Percentiles rank a stretch among this genome's conserved stretches.
Conservation (phyloP, 2,888 invertebrate species). For the Oscheius onirici region DNA sequence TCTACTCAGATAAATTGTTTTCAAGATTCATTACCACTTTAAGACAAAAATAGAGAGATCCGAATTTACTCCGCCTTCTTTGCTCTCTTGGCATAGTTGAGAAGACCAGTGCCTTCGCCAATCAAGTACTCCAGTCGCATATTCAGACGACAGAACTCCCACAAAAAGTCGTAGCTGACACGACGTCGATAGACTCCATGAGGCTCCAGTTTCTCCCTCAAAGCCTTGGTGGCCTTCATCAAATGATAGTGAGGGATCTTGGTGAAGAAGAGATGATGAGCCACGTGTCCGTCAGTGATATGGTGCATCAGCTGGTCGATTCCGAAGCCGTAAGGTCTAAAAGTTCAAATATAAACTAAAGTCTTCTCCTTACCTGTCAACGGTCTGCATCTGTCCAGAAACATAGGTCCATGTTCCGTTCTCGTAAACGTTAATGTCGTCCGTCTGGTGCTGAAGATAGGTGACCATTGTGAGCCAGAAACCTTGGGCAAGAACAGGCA, state of each 20-base stretch:
- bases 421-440: slow-evolving; percentile 59
- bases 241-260: slow-evolving; percentile 68
- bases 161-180: slow-evolving; percentile 2
- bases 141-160: slow-evolving; percentile 11
- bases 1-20: no score
- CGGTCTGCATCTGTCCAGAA: slow-evolving; percentile 57
- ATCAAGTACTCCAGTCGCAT: slow-evolving; percentile 6
- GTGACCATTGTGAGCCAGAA: slow-evolving; percentile 63
- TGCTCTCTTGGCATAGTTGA: slow-evolving; percentile 11
- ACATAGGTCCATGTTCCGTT: slow-evolving; percentile 58
- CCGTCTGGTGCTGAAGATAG: slow-evolving; percentile 60
- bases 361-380: slow-evolving; percentile 36
- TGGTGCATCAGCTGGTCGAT: slow-evolving; percentile 55
- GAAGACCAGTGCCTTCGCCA: slow-evolving; percentile 7
- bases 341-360: neutral
- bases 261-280: slow-evolving; percentile 68
- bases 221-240: slow-evolving; percentile 58
- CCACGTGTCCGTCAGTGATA: slow-evolving; percentile 64
- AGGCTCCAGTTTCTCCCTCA: slow-evolving; percentile 3
- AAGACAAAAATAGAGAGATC: neutral
- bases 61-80: slow-evolving; percentile 6
- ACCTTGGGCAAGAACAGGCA: slow-evolving; percentile 63
- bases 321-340: slow-evolving; percentile 52
- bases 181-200: slow-evolving; percentile 1
- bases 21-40: no score